A percentile compares a stretch with the other conserved stretches of the same genome.
Conservation (phyloP, 2,113 vertebrate genomes). For the Cynoglossus semilaevis region DNA sequence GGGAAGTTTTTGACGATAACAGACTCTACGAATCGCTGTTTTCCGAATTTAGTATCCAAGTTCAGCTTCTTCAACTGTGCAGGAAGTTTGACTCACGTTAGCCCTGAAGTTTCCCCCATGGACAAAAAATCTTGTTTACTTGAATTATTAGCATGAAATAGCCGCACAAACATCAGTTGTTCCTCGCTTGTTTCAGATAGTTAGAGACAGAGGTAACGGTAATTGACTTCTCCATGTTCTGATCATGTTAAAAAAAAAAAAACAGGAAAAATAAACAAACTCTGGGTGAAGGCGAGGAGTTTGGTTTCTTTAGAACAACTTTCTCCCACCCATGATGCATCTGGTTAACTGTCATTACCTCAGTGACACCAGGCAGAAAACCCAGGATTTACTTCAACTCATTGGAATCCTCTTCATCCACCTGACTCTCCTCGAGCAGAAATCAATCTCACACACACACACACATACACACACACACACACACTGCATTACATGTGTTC, state of each 20-base stretch:
- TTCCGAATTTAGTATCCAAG: too few species aligned
- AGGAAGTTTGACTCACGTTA: conserved; percentile 38
- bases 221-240: conserved; percentile 46
- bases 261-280: background rate
- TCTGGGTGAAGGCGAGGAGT: conserved; percentile 33
- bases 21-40: too few species aligned
- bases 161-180: conserved; percentile 18
- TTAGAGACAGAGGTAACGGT: conserved; percentile 31
- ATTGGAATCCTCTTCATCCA: conserved; percentile 7
- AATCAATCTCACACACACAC: conserved; percentile 2
- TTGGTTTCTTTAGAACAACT: conserved; percentile 42
- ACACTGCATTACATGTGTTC: conserved; percentile 32
- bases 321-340: conserved; percentile 45
- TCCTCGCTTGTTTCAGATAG: conserved; percentile 30
- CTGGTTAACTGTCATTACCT: conserved; percentile 32
- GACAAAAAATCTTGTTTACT: conserved; percentile 36
- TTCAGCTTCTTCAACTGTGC: conserved; percentile 20
- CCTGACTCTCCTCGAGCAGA: conserved; percentile 26
- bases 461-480: background rate
- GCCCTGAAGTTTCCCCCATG: conserved; percentile 32
- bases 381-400: conserved; percentile 26
- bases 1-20: too few species aligned
- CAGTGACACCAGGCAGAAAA: conserved; percentile 8
- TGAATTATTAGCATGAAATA: conserved; percentile 44
- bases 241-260: conserved; percentile 10